phyloP scores from a whole-genome alignment of 2,888 invertebrate species.

The Drosophila atroscutellata region DNA sequence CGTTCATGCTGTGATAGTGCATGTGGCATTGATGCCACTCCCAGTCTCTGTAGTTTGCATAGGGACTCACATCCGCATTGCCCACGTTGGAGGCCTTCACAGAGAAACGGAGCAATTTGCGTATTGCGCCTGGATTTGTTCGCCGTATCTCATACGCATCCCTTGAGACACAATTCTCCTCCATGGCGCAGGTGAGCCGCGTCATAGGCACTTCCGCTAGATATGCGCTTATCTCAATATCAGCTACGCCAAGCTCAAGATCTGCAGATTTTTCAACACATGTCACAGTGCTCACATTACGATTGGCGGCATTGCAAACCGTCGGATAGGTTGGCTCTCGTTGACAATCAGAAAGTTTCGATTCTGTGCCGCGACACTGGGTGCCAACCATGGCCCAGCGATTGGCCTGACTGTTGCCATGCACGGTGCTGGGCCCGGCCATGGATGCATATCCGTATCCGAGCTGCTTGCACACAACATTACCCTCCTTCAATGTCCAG shows the following conservation, averaged over 20 bases:
- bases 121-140: constrained; percentile 65
- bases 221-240: constrained; percentile 67
- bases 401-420: constrained; percentile 58
- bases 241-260: constrained; percentile 69
- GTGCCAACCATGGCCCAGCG: constrained; percentile 80
- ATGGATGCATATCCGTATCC: constrained; percentile 74
- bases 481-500: constrained; percentile 80
- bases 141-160: constrained; percentile 77
- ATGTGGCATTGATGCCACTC: constrained; percentile 81
- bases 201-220: constrained; percentile 75
- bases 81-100: constrained; percentile 80
- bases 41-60: constrained; percentile 81
- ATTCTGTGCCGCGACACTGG: constrained; percentile 75
- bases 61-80: constrained; percentile 78
- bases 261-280: constrained; percentile 73
- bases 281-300: constrained; percentile 74
- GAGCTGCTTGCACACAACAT: constrained; percentile 79
- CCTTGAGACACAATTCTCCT: constrained; percentile 76
- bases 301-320: constrained; percentile 60
- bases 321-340: constrained; percentile 71
- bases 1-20: constrained; percentile 81
- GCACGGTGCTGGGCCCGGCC: constrained; percentile 66
- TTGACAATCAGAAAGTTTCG: constrained; percentile 63
- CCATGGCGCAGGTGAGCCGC: constrained; percentile 78
- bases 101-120: constrained; percentile 77